Evolutionary conservation across 2,113 vertebrate species (phyloP).

Genomic region (Archocentrus centrarchus): DNA sequence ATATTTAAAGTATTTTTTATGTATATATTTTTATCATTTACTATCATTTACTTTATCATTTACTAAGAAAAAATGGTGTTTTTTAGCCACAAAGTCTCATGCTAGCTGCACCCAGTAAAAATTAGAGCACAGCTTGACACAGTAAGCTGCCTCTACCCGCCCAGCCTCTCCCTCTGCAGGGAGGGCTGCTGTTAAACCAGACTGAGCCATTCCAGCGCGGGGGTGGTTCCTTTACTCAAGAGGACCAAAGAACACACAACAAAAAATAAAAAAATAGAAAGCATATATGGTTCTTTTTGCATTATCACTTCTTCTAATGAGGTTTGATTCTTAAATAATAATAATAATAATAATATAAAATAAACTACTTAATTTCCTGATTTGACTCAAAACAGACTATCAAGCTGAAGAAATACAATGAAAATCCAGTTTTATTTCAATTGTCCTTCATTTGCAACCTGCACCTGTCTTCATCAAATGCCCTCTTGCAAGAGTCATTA

Average conservation of each 20-base stretch:
- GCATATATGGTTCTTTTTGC: background rate
- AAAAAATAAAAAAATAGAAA: background rate
- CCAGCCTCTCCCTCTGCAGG: slow-evolving; percentile 50
- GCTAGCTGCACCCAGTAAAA: slow-evolving; percentile 58
- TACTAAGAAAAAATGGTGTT: background rate
- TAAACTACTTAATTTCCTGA: background rate
- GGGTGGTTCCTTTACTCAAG: slow-evolving; percentile 18
- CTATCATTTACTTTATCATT: background rate
- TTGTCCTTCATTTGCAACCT: background rate
- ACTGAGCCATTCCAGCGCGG: slow-evolving; percentile 68
- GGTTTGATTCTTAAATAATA: background rate
- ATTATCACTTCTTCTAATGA: background rate
- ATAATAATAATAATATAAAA: background rate
- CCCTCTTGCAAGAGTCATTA: slow-evolving; percentile 12
- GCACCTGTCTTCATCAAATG: slow-evolving; percentile 3
- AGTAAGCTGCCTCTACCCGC: slow-evolving; percentile 34
- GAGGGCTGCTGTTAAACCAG: slow-evolving; percentile 47
- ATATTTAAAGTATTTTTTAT: background rate
- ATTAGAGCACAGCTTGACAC: slow-evolving; percentile 48
- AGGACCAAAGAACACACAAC: slow-evolving; percentile 25
- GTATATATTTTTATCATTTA: background rate
- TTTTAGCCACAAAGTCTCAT: slow-evolving; percentile 27
- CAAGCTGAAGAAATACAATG: background rate
- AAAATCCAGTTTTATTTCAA: background rate
- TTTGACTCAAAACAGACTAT: background rate